Percentiles rank a stretch among this genome's conserved stretches.
phyloP scores from a whole-genome alignment of 2,888 invertebrate species.

The Sepiola atlantica region DNA sequence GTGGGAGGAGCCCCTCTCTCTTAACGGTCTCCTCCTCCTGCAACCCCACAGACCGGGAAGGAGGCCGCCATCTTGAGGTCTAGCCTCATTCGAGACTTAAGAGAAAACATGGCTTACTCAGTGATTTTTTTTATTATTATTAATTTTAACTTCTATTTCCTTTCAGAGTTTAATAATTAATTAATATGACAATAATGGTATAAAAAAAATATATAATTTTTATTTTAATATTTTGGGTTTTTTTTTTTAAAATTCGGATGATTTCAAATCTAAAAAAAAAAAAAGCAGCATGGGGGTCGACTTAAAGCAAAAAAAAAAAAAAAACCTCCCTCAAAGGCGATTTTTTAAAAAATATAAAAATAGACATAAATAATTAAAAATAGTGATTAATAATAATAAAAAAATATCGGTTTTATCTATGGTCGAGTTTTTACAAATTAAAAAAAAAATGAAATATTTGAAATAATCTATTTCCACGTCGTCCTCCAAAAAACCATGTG shows the following conservation, averaged over 20 bases:
- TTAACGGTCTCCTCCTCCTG: neutral
- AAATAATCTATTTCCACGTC: neutral
- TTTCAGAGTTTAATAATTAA: too few species aligned
- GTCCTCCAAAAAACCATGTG: conserved; percentile 32
- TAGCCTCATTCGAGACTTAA: neutral
- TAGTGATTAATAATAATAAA: too few species aligned
- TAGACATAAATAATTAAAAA: too few species aligned
- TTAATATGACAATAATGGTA: too few species aligned
- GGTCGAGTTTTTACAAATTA: neutral
- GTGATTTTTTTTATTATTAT: too few species aligned
- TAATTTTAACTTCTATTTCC: too few species aligned
- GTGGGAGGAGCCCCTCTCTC: neutral
- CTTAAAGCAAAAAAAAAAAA: neutral
- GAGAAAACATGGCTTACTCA: too few species aligned
- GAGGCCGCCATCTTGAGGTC: conserved; percentile 46
- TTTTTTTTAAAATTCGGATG: too few species aligned
- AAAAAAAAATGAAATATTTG: neutral
- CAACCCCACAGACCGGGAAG: conserved; percentile 38
- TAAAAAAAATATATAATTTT: too few species aligned
- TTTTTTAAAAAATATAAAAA: neutral
- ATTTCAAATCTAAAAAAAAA: neutral
- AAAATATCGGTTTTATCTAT: too few species aligned
- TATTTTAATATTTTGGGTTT: too few species aligned
- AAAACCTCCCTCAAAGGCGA: neutral
- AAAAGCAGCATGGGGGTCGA: conserved; percentile 22